Conservation (phyloP, 2,888 invertebrate genomes). For the Apamea monoglypha region DNA sequence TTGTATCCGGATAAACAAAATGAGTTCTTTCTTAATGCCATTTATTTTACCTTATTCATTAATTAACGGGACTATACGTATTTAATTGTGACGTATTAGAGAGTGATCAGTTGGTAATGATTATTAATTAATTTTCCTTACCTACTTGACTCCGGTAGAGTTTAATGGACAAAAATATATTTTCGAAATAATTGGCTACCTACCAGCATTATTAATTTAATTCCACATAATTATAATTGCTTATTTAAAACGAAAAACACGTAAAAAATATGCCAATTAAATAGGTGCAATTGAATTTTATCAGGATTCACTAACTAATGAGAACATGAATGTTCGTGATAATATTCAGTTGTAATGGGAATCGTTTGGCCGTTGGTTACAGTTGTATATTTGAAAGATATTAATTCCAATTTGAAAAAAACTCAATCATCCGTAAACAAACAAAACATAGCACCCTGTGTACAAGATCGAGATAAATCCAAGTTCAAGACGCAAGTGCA, state of each 20-base stretch:
- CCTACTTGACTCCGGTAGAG: neutral
- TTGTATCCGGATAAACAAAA: neutral
- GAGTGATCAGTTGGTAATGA: neutral
- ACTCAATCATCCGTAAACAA: constrained; percentile 63
- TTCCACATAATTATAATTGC: neutral
- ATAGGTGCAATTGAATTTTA: neutral
- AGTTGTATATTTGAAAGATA: neutral
- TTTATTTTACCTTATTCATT: neutral
- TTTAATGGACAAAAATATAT: neutral
- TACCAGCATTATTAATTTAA: neutral
- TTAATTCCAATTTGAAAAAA: neutral
- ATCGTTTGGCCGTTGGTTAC: neutral
- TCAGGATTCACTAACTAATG: constrained; percentile 6
- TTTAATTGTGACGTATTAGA: neutral
- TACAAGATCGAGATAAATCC: constrained; percentile 88
- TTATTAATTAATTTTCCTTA: neutral
- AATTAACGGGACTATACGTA: neutral
- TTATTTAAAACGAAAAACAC: neutral
- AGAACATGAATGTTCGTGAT: neutral
- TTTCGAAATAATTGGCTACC: neutral
- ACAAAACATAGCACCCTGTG: constrained; percentile 78
- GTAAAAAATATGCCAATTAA: neutral
- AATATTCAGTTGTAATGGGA: constrained; percentile 4
- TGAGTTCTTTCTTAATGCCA: neutral
- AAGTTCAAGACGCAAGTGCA: constrained; percentile 88